Evolutionary conservation across 2,888 invertebrate species (phyloP), one percentile per base, ranked within the genome.

Genomic region (Nipponacmea schrenckii): DNA sequence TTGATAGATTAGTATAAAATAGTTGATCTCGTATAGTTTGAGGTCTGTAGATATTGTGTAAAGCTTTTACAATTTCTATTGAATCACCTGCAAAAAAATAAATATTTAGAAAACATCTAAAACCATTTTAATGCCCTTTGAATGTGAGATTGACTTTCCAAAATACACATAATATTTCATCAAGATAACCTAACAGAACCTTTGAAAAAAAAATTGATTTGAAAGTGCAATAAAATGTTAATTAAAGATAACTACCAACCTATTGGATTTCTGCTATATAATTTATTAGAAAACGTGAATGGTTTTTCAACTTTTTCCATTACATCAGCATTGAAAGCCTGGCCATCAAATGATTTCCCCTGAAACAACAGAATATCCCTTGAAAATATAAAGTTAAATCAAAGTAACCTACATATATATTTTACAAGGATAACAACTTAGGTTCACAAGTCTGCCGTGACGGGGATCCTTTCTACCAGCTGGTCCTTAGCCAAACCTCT

Each of bases 251-350:
- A 39, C 24, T 26, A 69, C 74, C 69, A 64, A 83, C 83, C 83
- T 72, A 62, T 56, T 17, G 81, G 75, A 48, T 76, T 71, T 56
- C 76, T 78, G 10, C 81, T 76, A 66, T 77, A 80, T 15, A 66
- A 63, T 39, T 74, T 72, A 3, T 68, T 67, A 12, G 69, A 62
- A 65, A 77, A 72, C 8, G 80, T 81, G 81, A 94, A 95, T 0
- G 94, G 93, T 81, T 91, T 84, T 84, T 95, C 94, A 0, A 94
- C 91, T 65, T 90, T 83, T 0, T 88, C 80, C 74, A 93, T 92
- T 39, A 94, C 92, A 26, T 87, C 87, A 15, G 89, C 82, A 76
- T 91, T 91, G 15, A 93, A 92, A n/a, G 67, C 65, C 50, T 66
- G 27, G 15, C 44, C 27, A 44, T 77, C 70, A 68, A 67, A 77